Base-by-base conservation (phyloP, 2,113 vertebrate species). In the Chiloscyllium plagiosum region DNA sequence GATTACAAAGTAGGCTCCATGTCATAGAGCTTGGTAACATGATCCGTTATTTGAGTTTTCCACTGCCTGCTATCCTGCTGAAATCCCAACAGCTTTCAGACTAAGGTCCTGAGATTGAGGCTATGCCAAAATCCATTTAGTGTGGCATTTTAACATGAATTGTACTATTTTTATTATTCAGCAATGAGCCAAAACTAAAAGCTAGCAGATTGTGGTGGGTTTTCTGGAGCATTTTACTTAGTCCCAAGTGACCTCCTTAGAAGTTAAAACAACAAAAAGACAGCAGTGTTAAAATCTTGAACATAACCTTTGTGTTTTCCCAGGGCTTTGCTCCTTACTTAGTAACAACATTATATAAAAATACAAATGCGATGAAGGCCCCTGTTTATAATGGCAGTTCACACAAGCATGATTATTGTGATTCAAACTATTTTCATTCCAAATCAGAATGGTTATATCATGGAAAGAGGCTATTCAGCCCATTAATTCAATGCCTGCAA, bases 111-210 rank as follows among this genome's bases (percentile, higher is more conserved):
- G 94, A 95, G 94, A 70, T 95, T 50, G 68, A 76, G 47, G 5
- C 89, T 66, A 19, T 93, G 61, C 94, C 94, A 95, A 95, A 90
- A 95, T 95, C 94, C 68, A 95, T 72, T 95, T 50, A 47, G 72
- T 72, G 94, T 72, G 94, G 94, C 70, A 95, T 95, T 70, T 95
- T 95, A 70, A 95, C 26, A 70, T 76, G 47, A 95, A 95, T 72
- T 47, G 10, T 76, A 52, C 94, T 95, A 95, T 95, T 95, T 95
- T 95, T 95, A 72, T 37, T 95, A 72, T 72, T 95, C 52, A 52
- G 69, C 72, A 42, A 24, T 52, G 47, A 95, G 94, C 68, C 68
- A 95, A 72, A 95, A 42, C 26, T 95, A 72, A 72, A 95, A 95
- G 94, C 94, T 95, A 95, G 20, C 94, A 72, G 22, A 95, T 95